Conservation (phyloP, 2,888 invertebrate genomes). For the Lutraria lutraria region DNA sequence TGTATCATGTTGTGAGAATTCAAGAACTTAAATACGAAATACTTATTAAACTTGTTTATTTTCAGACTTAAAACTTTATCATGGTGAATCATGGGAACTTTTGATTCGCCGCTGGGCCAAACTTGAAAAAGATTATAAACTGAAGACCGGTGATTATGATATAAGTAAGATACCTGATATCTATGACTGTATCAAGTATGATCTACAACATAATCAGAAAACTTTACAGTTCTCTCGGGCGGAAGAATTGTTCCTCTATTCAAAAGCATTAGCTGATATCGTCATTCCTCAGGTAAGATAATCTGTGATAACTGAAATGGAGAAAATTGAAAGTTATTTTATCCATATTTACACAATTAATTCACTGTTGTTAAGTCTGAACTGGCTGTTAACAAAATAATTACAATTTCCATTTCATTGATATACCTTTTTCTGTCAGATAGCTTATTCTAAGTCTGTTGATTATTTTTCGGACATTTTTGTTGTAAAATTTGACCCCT, state of each 20-base stretch:
- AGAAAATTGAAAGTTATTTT: too few relatives aligned
- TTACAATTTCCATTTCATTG: too few relatives aligned
- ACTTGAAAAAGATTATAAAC: conserved; percentile 98
- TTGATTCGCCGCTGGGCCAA: conserved; percentile 99
- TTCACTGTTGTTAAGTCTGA: too few relatives aligned
- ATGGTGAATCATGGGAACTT: conserved; percentile 99
- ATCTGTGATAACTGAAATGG: neutral
- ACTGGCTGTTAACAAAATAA: too few relatives aligned
- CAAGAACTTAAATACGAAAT: too few relatives aligned
- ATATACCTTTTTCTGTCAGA: too few relatives aligned
- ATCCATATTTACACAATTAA: too few relatives aligned
- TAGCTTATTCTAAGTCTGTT: too few relatives aligned
- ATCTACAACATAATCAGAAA: conserved; percentile 98
- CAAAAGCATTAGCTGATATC: conserved; percentile 98
- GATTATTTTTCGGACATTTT: too few relatives aligned
- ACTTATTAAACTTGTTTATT: neutral
- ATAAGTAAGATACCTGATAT: conserved; percentile 99
- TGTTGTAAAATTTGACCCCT: too few relatives aligned
- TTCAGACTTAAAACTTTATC: conserved; percentile 96
- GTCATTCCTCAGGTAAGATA: conserved; percentile 96
- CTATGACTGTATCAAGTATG: conserved; percentile 99
- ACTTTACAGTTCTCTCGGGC: conserved; percentile 91
- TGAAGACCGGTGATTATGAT: conserved; percentile 95
- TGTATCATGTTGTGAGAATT: too few relatives aligned
- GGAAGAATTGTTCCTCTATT: conserved; percentile 92